These are phyloP conservation scores for Ceratoteleas bidentatus DNA, from an alignment of 1,140 invertebrate genomes.

Conservation along the genomic window DNA sequence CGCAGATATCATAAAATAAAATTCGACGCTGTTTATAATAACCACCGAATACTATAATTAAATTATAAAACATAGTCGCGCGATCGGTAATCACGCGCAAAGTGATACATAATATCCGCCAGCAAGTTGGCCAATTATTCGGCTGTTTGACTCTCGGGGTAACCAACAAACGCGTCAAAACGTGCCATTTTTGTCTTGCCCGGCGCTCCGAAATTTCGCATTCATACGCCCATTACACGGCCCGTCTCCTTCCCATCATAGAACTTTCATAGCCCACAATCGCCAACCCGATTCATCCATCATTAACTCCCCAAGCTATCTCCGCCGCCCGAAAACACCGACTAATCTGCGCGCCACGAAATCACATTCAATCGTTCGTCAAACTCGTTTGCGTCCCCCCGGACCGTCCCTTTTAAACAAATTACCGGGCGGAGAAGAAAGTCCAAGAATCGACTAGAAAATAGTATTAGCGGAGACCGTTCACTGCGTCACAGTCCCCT, in stretches of 20 bases:
- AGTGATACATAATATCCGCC: constrained; percentile 16
- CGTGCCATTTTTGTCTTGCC: constrained; percentile 9
- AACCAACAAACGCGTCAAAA: too few relatives aligned
- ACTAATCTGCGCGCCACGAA: constrained; percentile 45
- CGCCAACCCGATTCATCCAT: constrained; percentile 48
- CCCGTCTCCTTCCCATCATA: constrained; percentile 18
- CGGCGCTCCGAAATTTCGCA: constrained; percentile 17
- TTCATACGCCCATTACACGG: constrained; percentile 20
- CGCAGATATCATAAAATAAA: constrained; percentile 25
- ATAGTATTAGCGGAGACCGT: constrained; percentile 32
- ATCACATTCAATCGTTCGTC: constrained; percentile 53
- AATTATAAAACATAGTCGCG: constrained; percentile 31
- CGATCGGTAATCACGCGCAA: constrained; percentile 21
- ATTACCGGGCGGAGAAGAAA: constrained; percentile 52
- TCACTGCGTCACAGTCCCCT: constrained; percentile 25
- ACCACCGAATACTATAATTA: constrained; percentile 24
- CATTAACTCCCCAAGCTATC: constrained; percentile 52
- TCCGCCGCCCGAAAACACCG: constrained; percentile 34
- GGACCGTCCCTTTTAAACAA: constrained; percentile 58
- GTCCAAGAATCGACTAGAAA: constrained; percentile 58
- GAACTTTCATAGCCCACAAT: constrained; percentile 43
- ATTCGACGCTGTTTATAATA: constrained; percentile 11
- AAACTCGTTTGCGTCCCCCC: constrained; percentile 43
- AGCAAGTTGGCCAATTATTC: constrained; percentile 7
- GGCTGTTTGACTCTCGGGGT: constrained; percentile 4